phyloP scores from a whole-genome alignment of 2,797 vertebrate species.

The Epinephelus coioides region DNA sequence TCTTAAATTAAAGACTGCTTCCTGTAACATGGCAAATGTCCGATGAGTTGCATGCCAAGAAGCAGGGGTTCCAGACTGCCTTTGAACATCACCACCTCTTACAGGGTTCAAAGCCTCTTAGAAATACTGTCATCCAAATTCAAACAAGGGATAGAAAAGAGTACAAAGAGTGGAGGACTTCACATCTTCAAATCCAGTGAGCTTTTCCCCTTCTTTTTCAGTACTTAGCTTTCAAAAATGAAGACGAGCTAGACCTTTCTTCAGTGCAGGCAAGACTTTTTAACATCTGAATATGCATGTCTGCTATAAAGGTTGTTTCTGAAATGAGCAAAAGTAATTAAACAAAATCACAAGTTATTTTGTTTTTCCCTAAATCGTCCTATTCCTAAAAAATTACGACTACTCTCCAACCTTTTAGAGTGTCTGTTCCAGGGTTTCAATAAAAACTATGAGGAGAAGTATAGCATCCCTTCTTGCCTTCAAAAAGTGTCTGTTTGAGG shows the following conservation, averaged over 20 bases:
- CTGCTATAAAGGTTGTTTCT: slow-evolving; percentile 16
- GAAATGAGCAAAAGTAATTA: slow-evolving; percentile 17
- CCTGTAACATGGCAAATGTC: slow-evolving; percentile 36
- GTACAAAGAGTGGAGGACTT: slow-evolving; percentile 34
- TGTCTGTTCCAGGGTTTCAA: slow-evolving; percentile 43
- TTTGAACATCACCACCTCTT: slow-evolving; percentile 61
- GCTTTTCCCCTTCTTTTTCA: slow-evolving; percentile 15
- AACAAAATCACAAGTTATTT: slow-evolving; percentile 6
- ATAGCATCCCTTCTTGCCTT: slow-evolving; percentile 36
- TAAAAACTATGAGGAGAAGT: slow-evolving; percentile 52
- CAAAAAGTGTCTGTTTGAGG: slow-evolving; percentile 69
- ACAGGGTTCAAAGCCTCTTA: slow-evolving; percentile 63
- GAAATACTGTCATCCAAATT: slow-evolving; percentile 64
- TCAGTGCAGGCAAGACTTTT: neutral
- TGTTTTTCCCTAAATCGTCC: neutral
- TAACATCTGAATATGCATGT: slow-evolving; percentile 4
- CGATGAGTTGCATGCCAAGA: slow-evolving; percentile 43
- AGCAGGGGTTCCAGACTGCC: slow-evolving; percentile 29
- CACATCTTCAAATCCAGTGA: slow-evolving; percentile 47
- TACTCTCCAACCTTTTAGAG: slow-evolving; percentile 32
- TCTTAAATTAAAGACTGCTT: slow-evolving; percentile 47
- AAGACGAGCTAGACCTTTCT: slow-evolving; percentile 11
- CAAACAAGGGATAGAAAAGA: slow-evolving; percentile 43
- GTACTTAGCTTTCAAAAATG: slow-evolving; percentile 26
- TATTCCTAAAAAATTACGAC: slow-evolving; percentile 12